Percentiles rank a stretch among this genome's conserved stretches.
Evolutionary conservation across 2,113 vertebrate genomes (phyloP).

Genomic region (Oryzias curvinotus): DNA sequence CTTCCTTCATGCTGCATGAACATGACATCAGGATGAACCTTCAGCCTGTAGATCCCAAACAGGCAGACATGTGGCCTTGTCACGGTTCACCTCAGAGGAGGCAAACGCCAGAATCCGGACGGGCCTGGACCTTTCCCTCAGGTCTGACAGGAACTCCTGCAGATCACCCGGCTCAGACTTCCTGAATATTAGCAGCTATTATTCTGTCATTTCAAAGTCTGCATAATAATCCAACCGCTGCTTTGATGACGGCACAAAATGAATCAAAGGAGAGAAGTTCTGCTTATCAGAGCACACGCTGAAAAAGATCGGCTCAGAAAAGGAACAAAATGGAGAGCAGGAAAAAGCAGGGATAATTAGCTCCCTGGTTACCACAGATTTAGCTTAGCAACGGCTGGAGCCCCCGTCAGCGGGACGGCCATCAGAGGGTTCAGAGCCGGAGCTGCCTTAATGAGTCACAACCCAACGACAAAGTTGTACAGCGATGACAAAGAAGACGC

Average conservation of each 20-base stretch:
- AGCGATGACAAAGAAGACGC: slow-evolving; percentile 1
- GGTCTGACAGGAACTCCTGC: neutral
- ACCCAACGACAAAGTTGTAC: neutral
- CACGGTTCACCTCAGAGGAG: no score
- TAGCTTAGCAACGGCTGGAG: slow-evolving; percentile 17
- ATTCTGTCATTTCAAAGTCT: neutral
- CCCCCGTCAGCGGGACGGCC: slow-evolving; percentile 3
- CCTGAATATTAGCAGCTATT: neutral
- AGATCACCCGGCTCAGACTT: slow-evolving; percentile 1
- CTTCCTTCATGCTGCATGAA: no score
- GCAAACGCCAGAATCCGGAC: no score
- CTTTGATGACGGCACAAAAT: neutral
- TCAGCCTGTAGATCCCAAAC: no score
- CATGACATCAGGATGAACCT: no score
- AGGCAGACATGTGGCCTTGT: no score
- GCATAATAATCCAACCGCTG: neutral
- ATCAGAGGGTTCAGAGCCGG: slow-evolving; percentile 3
- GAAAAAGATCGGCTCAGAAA: neutral
- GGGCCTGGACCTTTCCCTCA: no score
- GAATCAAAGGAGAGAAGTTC: neutral
- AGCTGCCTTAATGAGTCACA: neutral
- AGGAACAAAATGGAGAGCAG: slow-evolving; percentile 8
- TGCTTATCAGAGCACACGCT: neutral
- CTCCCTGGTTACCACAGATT: slow-evolving; percentile 29
- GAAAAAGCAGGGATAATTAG: slow-evolving; percentile 29